Percentiles rank a stretch among this genome's conserved stretches.
Evolutionary conservation across 2,797 vertebrate genomes (phyloP).

Genomic region (Falco rusticolus): DNA sequence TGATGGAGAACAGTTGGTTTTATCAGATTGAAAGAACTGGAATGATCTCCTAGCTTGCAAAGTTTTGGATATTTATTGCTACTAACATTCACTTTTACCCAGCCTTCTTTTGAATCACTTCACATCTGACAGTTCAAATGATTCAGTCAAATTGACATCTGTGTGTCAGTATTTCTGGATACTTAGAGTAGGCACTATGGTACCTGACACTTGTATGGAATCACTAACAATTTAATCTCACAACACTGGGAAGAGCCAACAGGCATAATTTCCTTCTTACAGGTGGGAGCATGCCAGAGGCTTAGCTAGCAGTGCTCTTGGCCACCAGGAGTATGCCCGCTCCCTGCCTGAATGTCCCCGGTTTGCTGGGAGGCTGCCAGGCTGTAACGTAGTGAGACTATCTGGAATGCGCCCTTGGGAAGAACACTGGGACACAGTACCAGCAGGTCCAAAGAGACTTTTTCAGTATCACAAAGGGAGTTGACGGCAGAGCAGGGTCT

Average conservation of each 20-base stretch:
- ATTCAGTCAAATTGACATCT: neutral
- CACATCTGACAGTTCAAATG: neutral
- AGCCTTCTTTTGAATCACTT: neutral
- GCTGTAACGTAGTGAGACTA: neutral
- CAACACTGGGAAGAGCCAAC: neutral
- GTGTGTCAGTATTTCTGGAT: neutral
- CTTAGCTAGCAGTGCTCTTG: neutral
- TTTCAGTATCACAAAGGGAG: neutral
- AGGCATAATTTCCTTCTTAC: accelerated
- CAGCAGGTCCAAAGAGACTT: neutral
- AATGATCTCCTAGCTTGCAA: neutral
- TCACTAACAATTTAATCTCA: neutral
- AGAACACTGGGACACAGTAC: neutral
- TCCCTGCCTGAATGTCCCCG: neutral
- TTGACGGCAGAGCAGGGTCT: neutral
- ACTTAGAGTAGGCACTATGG: neutral
- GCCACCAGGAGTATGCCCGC: neutral
- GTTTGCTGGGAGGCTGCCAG: neutral
- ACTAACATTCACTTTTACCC: neutral
- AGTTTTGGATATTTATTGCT: neutral
- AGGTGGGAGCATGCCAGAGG: neutral
- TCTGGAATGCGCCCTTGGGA: neutral
- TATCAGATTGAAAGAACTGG: neutral
- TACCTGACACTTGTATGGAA: neutral
- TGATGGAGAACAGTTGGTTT: neutral